phyloP scores from a whole-genome alignment of 2,888 invertebrate species.

The Volucella inflata region DNA sequence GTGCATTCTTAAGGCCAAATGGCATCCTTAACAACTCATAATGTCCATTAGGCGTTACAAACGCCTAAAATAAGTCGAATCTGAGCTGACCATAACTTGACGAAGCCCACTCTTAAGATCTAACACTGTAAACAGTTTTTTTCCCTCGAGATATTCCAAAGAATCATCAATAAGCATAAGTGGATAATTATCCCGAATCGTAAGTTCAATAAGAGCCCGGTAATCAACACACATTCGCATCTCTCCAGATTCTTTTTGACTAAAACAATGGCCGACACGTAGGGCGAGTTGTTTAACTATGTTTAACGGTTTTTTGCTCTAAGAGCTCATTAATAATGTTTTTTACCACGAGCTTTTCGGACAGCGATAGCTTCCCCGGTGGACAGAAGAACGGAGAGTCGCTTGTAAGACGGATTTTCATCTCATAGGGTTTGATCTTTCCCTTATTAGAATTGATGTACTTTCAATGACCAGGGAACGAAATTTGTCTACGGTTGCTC shows the following conservation, averaged over 20 bases:
- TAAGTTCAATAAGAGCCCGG: background rate
- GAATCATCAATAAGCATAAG: conserved; percentile 19
- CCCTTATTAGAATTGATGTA: background rate
- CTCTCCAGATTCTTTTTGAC: background rate
- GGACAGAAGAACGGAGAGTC: background rate
- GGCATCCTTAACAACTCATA: conserved; percentile 1
- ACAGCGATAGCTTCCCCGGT: background rate
- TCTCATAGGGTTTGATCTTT: background rate
- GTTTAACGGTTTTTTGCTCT: background rate
- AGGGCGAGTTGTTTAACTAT: background rate
- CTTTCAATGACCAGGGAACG: too few relatives aligned
- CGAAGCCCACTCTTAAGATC: conserved; percentile 5
- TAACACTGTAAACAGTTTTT: background rate
- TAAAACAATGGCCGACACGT: background rate
- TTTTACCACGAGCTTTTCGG: background rate
- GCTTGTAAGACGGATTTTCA: background rate
- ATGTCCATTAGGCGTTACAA: conserved; percentile 5
- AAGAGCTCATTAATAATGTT: background rate
- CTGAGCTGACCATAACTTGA: background rate
- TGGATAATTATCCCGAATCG: conserved; percentile 10
- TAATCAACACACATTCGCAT: conserved; percentile 19
- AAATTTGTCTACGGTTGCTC: too few relatives aligned
- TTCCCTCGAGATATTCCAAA: background rate
- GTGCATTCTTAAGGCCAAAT: too few relatives aligned
- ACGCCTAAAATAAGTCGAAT: background rate